phyloP scores from a whole-genome alignment of 2,113 vertebrate genomes.

The Chaetops frenatus region DNA sequence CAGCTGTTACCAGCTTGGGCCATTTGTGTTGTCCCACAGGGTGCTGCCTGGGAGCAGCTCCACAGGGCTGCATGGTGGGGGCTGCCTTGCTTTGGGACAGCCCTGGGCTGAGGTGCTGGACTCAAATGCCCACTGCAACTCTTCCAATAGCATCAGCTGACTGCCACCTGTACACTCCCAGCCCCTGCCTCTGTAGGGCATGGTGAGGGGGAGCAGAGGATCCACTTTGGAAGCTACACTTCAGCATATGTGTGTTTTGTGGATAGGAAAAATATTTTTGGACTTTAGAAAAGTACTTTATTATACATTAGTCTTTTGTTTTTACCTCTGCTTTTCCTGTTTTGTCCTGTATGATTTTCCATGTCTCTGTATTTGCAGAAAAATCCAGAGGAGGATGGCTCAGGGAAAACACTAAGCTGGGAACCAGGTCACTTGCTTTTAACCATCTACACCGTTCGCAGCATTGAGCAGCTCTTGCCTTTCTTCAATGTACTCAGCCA shows the following conservation, averaged over 20 bases:
- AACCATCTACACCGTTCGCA: conserved; percentile 89
- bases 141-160: fast-evolving
- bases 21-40: neutral
- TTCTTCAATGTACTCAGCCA: conserved; percentile 97
- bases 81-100: neutral
- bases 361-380: conserved; percentile 75
- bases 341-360: neutral
- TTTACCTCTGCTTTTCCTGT: neutral
- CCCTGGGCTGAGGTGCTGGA: neutral
- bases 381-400: conserved; percentile 91
- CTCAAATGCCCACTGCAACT: fast-evolving
- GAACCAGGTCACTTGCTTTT: conserved; percentile 91
- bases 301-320: neutral
- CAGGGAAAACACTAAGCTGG: conserved; percentile 84
- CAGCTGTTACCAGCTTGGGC: neutral
- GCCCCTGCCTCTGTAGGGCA: fast-evolving
- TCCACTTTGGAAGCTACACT: neutral
- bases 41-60: neutral
- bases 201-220: neutral
- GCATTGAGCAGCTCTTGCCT: conserved; percentile 94
- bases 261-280: neutral
- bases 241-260: neutral
- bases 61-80: neutral
- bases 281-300: neutral
- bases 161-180: neutral